These are phyloP conservation scores for Carassius auratus DNA, from an alignment of 2,113 vertebrate species.

Conservation along the genomic window DNA sequence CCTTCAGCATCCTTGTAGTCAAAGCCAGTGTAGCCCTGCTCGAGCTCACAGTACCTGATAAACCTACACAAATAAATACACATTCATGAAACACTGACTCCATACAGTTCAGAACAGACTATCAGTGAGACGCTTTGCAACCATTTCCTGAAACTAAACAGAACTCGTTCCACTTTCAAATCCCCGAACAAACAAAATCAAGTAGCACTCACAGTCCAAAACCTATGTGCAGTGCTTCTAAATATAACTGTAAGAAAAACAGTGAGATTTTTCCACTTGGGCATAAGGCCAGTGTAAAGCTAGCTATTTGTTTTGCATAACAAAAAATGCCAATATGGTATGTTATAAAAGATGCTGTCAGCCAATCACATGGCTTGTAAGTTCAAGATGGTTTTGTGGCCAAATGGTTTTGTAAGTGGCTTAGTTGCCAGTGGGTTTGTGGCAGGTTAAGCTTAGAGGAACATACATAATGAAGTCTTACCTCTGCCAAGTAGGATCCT, in stretches of 20 bases:
- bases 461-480: constrained; percentile 61
- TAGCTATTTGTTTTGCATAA: background rate
- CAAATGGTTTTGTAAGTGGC: background rate
- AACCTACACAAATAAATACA: constrained; percentile 72
- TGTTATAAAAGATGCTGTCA: background rate
- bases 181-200: background rate
- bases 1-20: constrained; percentile 65
- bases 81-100: background rate
- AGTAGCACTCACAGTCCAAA: background rate
- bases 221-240: background rate
- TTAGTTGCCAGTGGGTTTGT: background rate
- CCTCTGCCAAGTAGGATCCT: constrained; percentile 84
- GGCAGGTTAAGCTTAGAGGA: background rate
- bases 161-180: background rate
- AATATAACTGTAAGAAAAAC: background rate
- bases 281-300: background rate
- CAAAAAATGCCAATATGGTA: background rate
- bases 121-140: background rate
- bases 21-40: constrained; percentile 78
- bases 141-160: background rate
- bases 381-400: too few relatives aligned
- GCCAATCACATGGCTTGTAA: background rate
- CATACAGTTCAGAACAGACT: background rate
- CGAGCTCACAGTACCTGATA: constrained; percentile 81
- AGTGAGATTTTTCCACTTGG: background rate